phyloP scores from a whole-genome alignment of 2,113 vertebrate genomes.

The Polypterus senegalus region DNA sequence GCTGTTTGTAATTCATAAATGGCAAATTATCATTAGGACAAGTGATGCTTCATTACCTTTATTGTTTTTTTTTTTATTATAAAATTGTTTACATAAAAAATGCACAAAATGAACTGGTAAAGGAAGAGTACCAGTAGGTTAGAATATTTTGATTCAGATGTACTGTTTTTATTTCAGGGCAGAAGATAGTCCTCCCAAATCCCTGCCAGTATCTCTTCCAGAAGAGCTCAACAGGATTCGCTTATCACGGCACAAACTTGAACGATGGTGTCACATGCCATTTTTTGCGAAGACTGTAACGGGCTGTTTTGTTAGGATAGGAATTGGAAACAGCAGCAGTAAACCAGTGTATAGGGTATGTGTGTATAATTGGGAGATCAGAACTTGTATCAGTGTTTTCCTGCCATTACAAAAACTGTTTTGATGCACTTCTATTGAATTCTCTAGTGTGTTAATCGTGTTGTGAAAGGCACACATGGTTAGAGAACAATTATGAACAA shows the following conservation, averaged over 20 bases:
- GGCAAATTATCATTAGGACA: no score
- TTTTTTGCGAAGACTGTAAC: slow-evolving; percentile 95
- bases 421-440: no score
- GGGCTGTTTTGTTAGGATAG: slow-evolving; percentile 92
- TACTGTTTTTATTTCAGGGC: slow-evolving; percentile 46
- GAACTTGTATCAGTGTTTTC: not conserved
- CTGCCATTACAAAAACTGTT: no score
- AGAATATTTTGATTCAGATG: no score
- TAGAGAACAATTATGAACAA: no score
- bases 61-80: not conserved
- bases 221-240: slow-evolving; percentile 90
- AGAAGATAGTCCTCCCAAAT: slow-evolving; percentile 89
- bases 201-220: slow-evolving; percentile 83
- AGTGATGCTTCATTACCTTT: no score
- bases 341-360: slow-evolving; percentile 90
- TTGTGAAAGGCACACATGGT: no score
- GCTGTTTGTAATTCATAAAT: no score
- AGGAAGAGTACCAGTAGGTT: no score
- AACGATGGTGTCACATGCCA: slow-evolving; percentile 98
- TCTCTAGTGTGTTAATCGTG: no score
- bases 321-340: slow-evolving; percentile 95
- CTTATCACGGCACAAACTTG: slow-evolving; percentile 87
- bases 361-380: not conserved
- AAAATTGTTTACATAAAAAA: not conserved
- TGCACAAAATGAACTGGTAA: not conserved